Evolutionary conservation across 2,797 vertebrate species (phyloP), one percentile per base, ranked within the genome.

Genomic region (Distichodus sexfasciatus): DNA sequence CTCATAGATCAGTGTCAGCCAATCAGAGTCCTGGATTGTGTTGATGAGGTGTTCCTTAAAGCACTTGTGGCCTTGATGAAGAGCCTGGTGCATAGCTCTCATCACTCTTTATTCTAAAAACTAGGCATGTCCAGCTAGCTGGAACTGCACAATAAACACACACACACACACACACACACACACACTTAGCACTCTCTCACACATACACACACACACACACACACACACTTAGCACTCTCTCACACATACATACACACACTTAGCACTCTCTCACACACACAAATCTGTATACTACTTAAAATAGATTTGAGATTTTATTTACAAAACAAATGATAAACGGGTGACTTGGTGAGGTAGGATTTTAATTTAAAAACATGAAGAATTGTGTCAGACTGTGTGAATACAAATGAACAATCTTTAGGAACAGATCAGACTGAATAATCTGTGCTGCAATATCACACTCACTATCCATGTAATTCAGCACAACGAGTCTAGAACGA

Each of bases 1-100:
- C 66, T 73, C 59, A 75, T 71, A 77, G 66, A 79, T 77, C 75
- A 77, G 46, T 73, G 67, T 74, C 67, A 73, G 65, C 76, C 78
- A 77, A 80, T 80, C 75, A 69, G 43, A 75, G 66, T 28, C 8
- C 77, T 76, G 71, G 65, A 74, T 74, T 67, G 55, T 65, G 64
- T 71, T 73, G 66, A 74, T 71, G 71, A 73, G 58, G 51, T 35
- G 14, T 69, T 75, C 41, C 65, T 72, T 43, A 70, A 76, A 53
- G 71, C 58, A 38, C 53, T 35, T 12, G 28, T 36, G 68, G 64
- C 68, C 75, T 73, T 81, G 75, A 78, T 76, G 58, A 71, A 76
- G 78, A 75, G 68, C 61, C 48, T 43, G 11, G 58, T n/a, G 46
- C 23, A 44, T 50, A 21, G 48, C 50, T 46, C 59, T 61, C 74